These are phyloP conservation scores for Dendropsophus ebraccatus DNA, from an alignment of 2,113 vertebrate species.

Conservation along the genomic window DNA sequence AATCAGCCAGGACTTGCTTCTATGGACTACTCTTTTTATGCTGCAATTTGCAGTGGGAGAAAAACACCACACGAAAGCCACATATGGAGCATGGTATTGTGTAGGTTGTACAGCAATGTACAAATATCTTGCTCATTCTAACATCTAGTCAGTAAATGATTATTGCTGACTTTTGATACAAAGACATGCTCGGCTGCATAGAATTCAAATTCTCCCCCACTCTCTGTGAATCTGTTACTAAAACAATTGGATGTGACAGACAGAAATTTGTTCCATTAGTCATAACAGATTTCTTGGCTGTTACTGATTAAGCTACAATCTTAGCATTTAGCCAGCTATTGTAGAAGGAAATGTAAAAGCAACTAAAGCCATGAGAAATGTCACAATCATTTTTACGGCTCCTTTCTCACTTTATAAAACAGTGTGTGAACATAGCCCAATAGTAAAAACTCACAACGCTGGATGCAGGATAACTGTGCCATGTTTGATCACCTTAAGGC, in stretches of 20 bases:
- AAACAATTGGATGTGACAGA: neutral
- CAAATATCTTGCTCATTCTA: neutral
- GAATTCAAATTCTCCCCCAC: neutral
- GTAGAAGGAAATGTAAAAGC: neutral
- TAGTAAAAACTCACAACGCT: neutral
- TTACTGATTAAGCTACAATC: constrained; percentile 4
- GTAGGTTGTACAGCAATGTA: neutral
- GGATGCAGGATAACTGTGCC: neutral
- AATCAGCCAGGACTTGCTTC: neutral
- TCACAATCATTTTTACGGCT: too few relatives aligned
- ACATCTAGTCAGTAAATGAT: neutral
- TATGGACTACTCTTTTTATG: neutral
- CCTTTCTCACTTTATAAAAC: too few relatives aligned
- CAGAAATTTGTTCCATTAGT: constrained; percentile 17
- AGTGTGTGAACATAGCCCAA: neutral
- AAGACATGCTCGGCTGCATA: neutral
- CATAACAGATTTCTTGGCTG: neutral
- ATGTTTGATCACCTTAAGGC: too few relatives aligned
- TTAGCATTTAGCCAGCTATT: neutral
- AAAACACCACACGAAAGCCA: neutral
- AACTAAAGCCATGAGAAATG: neutral
- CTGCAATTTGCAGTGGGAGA: neutral
- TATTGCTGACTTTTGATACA: neutral
- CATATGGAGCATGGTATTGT: neutral
- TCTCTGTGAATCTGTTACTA: constrained; percentile 7